A percentile compares a stretch with the other conserved stretches of the same genome.
These are phyloP conservation scores for Pangasius macronema DNA, from an alignment of 2,797 vertebrate species.

Conservation along the genomic window DNA sequence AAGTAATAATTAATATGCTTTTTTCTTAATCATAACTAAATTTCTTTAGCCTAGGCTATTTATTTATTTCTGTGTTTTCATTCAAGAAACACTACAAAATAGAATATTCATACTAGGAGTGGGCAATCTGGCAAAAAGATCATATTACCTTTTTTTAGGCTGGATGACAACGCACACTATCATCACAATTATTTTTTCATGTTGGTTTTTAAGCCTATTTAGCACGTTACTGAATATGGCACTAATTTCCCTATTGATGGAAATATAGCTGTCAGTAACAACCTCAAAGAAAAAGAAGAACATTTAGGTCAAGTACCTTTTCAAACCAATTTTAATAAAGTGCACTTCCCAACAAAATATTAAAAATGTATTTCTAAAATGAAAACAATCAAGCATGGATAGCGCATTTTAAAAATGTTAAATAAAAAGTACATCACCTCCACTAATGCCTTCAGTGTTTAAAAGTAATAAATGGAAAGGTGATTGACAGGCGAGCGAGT, in stretches of 20 bases:
- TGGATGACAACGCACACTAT: background rate
- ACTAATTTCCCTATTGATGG: background rate
- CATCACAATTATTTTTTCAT: background rate
- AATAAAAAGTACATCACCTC: background rate
- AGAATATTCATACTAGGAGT: background rate
- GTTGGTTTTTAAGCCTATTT: background rate
- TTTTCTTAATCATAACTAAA: background rate
- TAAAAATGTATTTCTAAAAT: background rate
- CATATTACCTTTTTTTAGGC: background rate
- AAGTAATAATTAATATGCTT: background rate
- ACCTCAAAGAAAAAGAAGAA: background rate
- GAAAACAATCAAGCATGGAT: background rate
- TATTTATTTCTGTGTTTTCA: background rate
- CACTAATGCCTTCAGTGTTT: background rate
- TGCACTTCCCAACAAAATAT: background rate
- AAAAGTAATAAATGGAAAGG: background rate
- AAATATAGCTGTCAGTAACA: background rate
- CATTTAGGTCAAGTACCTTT: background rate
- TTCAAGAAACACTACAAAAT: background rate
- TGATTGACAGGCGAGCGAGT: background rate
- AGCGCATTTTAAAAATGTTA: background rate
- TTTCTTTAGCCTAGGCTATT: background rate
- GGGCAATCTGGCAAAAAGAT: background rate
- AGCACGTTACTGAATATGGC: background rate
- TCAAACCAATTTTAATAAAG: background rate